These are phyloP conservation scores for Typhlomys cinereus DNA, from an alignment of 2,113 vertebrate genomes.

Conservation along the genomic window DNA sequence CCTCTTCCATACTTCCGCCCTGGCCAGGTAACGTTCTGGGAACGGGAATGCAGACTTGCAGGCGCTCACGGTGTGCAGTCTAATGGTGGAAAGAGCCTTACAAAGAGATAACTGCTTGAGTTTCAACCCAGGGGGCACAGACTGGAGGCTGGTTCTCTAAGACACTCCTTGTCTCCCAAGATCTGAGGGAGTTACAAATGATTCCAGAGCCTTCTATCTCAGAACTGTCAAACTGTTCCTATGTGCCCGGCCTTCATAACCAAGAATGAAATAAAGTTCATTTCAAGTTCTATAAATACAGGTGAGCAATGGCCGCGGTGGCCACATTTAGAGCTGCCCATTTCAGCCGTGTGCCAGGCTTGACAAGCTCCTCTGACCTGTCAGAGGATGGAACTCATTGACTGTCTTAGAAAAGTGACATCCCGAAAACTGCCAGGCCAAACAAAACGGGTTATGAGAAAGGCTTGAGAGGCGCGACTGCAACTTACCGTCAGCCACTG, in stretches of 20 bases:
- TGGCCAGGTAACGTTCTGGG: neutral
- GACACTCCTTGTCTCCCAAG: neutral
- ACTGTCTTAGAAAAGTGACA: conserved; percentile 41
- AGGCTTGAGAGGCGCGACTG: neutral
- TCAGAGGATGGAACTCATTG: conserved; percentile 45
- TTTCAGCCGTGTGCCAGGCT: conserved; percentile 42
- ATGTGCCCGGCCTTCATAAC: neutral
- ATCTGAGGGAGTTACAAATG: neutral
- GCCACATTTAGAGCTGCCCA: conserved; percentile 26
- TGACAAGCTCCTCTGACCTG: conserved; percentile 47
- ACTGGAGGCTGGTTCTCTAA: conserved; percentile 14
- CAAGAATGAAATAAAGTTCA: conserved; percentile 22
- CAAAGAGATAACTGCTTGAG: conserved; percentile 20
- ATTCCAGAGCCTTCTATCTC: neutral
- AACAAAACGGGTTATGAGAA: conserved; percentile 13
- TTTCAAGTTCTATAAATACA: conserved; percentile 40
- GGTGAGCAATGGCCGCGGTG: neutral
- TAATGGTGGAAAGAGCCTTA: neutral
- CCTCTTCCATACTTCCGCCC: neutral
- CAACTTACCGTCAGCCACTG: conserved; percentile 88
- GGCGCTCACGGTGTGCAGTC: neutral
- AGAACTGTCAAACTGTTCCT: neutral
- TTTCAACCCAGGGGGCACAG: neutral
- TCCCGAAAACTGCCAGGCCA: neutral
- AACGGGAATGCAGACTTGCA: neutral